Conservation (phyloP, 2,888 invertebrate species). For the Cryptosula pallasiana region DNA sequence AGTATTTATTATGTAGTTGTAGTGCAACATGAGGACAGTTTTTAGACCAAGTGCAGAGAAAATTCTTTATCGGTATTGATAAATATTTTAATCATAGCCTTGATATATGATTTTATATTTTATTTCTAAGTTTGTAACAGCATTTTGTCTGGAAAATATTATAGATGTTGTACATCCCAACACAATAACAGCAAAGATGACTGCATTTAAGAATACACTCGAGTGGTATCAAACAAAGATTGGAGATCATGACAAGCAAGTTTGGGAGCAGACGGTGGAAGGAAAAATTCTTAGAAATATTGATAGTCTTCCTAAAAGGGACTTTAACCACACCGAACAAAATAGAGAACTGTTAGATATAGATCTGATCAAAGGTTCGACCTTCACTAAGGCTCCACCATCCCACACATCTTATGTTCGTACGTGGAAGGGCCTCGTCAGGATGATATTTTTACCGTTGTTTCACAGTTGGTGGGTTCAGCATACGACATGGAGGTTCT, state of each 20-base stretch:
- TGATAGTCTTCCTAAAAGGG: slow-evolving; percentile 72
- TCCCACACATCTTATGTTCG: slow-evolving; percentile 83
- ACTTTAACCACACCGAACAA: slow-evolving; percentile 61
- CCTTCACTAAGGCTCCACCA: slow-evolving; percentile 91
- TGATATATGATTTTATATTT: too few species aligned
- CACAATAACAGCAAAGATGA: too few species aligned
- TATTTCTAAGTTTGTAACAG: too few species aligned
- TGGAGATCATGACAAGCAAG: slow-evolving; percentile 91
- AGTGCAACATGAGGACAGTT: too few species aligned
- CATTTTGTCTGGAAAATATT: too few species aligned
- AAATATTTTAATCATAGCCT: too few species aligned
- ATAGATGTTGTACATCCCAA: too few species aligned
- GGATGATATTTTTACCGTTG: slow-evolving; percentile 77
- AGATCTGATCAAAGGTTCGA: slow-evolving; percentile 90
- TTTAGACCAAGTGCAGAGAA: too few species aligned
- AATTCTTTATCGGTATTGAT: too few species aligned
- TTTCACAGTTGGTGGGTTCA: slow-evolving; percentile 79
- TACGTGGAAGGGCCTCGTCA: slow-evolving; percentile 72
- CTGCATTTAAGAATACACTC: not conserved
- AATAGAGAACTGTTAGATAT: slow-evolving; percentile 92
- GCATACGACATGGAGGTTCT: slow-evolving; percentile 75
- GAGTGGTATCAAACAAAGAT: slow-evolving; percentile 60
- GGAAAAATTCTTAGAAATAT: slow-evolving; percentile 70
- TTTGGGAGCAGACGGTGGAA: slow-evolving; percentile 94
- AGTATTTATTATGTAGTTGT: too few species aligned